Evolutionary conservation across 2,888 invertebrate genomes (phyloP), one percentile per base, ranked within the genome.

Genomic region (Baccha elongata): DNA sequence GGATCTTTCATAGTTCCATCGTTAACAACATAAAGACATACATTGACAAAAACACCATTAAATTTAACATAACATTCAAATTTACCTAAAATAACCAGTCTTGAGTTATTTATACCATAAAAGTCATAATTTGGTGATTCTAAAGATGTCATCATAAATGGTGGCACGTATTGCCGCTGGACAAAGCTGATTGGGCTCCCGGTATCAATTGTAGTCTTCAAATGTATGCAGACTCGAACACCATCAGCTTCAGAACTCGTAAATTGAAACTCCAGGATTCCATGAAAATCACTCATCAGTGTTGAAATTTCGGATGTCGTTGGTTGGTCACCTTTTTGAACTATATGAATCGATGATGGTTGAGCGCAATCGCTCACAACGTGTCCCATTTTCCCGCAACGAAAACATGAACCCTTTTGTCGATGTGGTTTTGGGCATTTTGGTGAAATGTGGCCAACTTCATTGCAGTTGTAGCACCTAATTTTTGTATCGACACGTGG

Each of bases 51-150:
- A 23, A 23, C 23, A 35, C 7, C 44, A 37, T 75, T 19, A 62
- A 71, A 13, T 32, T 69, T 69, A 13, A 67, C n/a, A 10, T 42
- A 55, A 62, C 65, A 65, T 29, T 42, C 15, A 15, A 62, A 35
- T 15, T 68, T 68, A 21, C 67, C 60, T 17, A 67, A 60, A n/a
- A 64, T 50, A 65, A 65, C 23, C 17, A 76, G 23, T 19, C 40
- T 64, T 13, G 42, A 40, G 15, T 40, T 3, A 40, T 40, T 40
- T 13, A 40, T 40, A 40, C 13, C 32, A 32, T 32, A 32, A 32
- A 32, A 32, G 32, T 32, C 32, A 32, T 32, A 32, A 32, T 32
- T 32, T 32, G 32, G 32, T 32, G 32, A 32, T 32, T 32, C 32
- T 8, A 32, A 8, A 8, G 32, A 32, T 32, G 32, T 32, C 32